Conservation (phyloP, 2,113 vertebrate genomes). For the Corythornis madagascariensis region DNA sequence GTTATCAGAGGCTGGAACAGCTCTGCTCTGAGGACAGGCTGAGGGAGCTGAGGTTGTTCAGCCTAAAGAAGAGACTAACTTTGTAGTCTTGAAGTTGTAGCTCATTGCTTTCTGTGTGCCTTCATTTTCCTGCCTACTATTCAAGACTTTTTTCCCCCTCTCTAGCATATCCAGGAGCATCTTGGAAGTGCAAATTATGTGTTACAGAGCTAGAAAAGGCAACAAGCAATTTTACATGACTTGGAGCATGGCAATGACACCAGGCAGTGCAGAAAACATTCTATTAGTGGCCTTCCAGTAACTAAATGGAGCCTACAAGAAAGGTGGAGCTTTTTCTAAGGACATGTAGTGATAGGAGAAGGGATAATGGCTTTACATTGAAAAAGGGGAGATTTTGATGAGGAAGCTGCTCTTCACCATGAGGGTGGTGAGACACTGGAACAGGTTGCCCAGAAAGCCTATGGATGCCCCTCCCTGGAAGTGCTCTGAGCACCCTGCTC, state of each 20-base stretch:
- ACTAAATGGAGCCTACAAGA: neutral
- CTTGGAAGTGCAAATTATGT: neutral
- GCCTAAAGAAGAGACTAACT: neutral
- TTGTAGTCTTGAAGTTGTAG: neutral
- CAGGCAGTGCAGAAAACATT: neutral
- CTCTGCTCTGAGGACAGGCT: neutral
- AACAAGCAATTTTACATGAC: rapidly evolving
- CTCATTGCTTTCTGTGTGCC: neutral
- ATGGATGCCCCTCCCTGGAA: neutral
- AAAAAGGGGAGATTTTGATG: neutral
- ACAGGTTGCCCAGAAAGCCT: neutral
- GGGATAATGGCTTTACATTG: neutral
- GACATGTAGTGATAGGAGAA: neutral
- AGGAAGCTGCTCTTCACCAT: neutral
- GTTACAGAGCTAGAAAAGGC: neutral
- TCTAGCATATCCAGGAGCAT: neutral
- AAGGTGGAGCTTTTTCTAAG: neutral
- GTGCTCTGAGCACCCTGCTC: neutral
- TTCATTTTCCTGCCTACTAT: neutral
- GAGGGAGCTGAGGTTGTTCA: neutral
- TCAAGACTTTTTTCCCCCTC: neutral
- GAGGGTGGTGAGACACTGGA: neutral
- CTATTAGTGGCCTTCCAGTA: neutral
- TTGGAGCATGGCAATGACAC: neutral
- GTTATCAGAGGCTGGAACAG: neutral